Evolutionary conservation across 2,797 vertebrate genomes (phyloP), one percentile per base, ranked within the genome.

Genomic region (Trichosurus vulpecula): DNA sequence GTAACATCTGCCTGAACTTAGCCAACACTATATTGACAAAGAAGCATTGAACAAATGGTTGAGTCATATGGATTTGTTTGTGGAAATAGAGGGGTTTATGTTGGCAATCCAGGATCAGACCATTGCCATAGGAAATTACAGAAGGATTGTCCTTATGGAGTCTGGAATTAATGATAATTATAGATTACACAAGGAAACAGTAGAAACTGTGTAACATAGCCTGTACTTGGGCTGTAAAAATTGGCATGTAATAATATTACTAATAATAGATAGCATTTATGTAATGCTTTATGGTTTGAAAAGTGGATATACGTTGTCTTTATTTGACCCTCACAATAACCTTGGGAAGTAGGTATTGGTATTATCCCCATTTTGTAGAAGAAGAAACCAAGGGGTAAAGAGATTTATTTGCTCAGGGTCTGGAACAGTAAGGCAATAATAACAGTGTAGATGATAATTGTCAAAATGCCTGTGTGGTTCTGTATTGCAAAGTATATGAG

Each of bases 301-400:
- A n/a, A 66, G 61, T 16, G 35, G 13, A 66, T 66, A 66, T 66
- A 19, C n/a, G 1, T 58, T 30, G 14, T 66, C 35, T 66, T 35
- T 16, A n/a, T n/a, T n/a, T 66, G 14, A 11, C 13, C 55, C 35
- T 91, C 89, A 87, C 27, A 51, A 55, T 12, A 93, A 9, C 8
- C 0, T 51, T 93, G 25, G 25, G 90, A 91, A 56, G 47, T 74
- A 61, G 10, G 30, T 35, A 11, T 61, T 27, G 10, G 13, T 81
- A 52, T 61, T 90, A 35, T 89, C 94, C 89, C 52, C 52, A 91
- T 61, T 81, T 55, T 90, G 55, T 53, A 16, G n/a, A 30, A 92
- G 9, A 54, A 56, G 91, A 95, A 95, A 94, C 81, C 30, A 81
- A 94, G 93, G 54, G 14, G 57, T 2, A 25, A 54, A 90, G 13